Conservation (phyloP, 2,113 vertebrate genomes). For the Serinus canaria region DNA sequence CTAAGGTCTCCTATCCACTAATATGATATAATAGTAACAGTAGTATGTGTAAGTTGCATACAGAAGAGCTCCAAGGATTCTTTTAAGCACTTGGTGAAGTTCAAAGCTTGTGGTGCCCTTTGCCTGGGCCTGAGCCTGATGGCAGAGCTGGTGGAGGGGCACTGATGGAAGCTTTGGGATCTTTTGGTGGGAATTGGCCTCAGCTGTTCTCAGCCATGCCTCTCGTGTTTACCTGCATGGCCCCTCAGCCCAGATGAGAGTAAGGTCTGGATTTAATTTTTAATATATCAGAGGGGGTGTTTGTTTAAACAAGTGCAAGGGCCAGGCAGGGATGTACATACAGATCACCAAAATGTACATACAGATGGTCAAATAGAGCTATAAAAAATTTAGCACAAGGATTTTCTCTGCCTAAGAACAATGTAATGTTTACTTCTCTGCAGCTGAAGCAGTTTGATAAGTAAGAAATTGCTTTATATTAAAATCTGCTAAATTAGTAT, state of each 20-base stretch:
- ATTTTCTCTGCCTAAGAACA: neutral
- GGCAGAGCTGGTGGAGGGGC: accelerated
- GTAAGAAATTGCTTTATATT: neutral
- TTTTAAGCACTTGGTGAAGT: neutral
- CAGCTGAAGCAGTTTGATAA: neutral
- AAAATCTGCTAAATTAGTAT: neutral
- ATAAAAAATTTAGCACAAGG: neutral
- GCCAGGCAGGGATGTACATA: neutral
- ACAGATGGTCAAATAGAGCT: neutral
- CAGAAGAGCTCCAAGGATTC: neutral
- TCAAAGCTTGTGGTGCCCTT: accelerated
- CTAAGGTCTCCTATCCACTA: neutral
- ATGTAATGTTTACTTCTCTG: neutral
- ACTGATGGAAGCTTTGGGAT: no score
- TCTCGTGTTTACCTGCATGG: neutral
- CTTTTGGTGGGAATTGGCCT: neutral
- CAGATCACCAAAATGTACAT: neutral
- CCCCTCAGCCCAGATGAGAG: neutral
- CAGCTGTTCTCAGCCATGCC: neutral
- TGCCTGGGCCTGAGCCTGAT: accelerated
- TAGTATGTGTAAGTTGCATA: neutral
- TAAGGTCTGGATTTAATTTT: neutral
- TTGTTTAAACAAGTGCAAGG: neutral
- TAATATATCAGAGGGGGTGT: accelerated
- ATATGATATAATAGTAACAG: neutral